Conservation (phyloP, 2,888 invertebrate genomes). For the Pyrrhosoma nymphula region DNA sequence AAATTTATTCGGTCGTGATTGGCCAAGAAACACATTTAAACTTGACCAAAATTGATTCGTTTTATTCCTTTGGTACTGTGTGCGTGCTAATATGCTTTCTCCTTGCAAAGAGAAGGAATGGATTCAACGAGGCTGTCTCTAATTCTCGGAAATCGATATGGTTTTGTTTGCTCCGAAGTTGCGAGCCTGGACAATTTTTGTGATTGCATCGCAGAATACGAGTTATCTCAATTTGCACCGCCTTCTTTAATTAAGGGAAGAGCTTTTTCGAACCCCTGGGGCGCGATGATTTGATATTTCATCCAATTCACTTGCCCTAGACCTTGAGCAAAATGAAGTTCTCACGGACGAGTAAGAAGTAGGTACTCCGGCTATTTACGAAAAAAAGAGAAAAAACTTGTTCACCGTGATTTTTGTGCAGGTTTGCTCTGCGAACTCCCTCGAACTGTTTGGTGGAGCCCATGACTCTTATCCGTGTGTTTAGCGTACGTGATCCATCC, state of each 20-base stretch:
- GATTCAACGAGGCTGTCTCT: neutral
- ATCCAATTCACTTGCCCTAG: neutral
- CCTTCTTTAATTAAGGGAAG: conserved; percentile 31
- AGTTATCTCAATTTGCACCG: neutral
- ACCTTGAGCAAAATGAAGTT: neutral
- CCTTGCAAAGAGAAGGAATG: neutral
- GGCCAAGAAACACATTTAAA: neutral
- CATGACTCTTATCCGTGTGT: too few species aligned
- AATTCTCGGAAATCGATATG: neutral
- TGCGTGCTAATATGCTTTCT: neutral
- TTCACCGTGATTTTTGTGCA: neutral
- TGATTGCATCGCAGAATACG: neutral
- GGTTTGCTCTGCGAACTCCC: too few species aligned
- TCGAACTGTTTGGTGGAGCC: too few species aligned
- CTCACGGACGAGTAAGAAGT: neutral
- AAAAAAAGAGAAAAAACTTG: neutral
- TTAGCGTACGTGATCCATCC: too few species aligned
- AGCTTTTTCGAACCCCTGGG: neutral
- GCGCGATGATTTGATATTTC: neutral
- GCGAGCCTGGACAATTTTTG: neutral
- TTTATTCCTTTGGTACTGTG: neutral
- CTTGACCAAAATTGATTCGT: neutral
- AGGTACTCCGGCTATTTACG: neutral
- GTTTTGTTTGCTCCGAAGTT: neutral
- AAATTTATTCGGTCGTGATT: neutral